Percentiles rank a stretch among this genome's conserved stretches.
Conservation (phyloP, 1,140 invertebrate species). For the Drosophila ironensis region DNA sequence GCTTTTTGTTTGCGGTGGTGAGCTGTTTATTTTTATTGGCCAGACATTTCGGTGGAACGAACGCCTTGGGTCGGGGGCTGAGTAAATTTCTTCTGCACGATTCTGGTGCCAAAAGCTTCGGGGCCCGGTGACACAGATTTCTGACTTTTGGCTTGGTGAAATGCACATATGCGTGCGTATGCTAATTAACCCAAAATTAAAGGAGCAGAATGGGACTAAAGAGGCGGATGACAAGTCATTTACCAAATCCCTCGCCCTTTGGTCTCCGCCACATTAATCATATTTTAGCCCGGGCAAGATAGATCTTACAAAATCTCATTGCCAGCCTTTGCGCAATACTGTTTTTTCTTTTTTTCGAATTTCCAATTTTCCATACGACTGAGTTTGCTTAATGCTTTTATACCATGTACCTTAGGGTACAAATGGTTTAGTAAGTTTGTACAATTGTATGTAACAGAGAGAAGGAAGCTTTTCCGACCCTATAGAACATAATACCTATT, state of each 20-base stretch:
- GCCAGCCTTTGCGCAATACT: no score
- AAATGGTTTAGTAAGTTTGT: no score
- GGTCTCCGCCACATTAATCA: constrained; percentile 11
- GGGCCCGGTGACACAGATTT: constrained; percentile 32
- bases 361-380: neutral
- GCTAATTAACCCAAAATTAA: constrained; percentile 44
- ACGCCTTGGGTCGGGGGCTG: no score
- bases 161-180: constrained; percentile 33
- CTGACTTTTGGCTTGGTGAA: constrained; percentile 18
- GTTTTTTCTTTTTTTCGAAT: no score
- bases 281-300: neutral
- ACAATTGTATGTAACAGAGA: no score
- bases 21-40: constrained; percentile 42
- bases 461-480: no score
- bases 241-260: neutral
- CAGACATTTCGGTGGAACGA: constrained; percentile 23
- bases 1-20: constrained; percentile 3
- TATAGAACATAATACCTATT: no score
- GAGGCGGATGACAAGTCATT: constrained; percentile 15
- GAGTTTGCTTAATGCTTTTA: neutral
- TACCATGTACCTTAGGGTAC: no score
- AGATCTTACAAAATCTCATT: neutral
- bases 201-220: constrained; percentile 18
- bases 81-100: constrained; percentile 11
- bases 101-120: constrained; percentile 27